These are phyloP conservation scores for Aspidiotus destructor DNA, from an alignment of 2,888 invertebrate genomes.

Conservation along the genomic window DNA sequence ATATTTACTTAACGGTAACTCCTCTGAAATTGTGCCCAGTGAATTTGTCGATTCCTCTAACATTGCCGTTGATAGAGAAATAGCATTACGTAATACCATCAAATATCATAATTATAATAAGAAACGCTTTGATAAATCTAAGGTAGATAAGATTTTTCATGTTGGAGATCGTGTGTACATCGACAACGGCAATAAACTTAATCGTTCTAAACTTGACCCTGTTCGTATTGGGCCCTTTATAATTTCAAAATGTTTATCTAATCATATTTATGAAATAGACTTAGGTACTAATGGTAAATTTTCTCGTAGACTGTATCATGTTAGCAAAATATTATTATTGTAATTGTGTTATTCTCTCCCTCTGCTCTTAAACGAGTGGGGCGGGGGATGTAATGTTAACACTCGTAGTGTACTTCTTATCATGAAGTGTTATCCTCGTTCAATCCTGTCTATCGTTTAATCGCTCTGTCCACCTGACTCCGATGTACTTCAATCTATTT, in stretches of 20 bases:
- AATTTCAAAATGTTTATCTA: slow-evolving; percentile 14
- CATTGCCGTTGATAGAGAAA: slow-evolving; percentile 2
- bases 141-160: slow-evolving; percentile 5
- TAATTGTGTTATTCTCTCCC: neutral
- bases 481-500: neutral
- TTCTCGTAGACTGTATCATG: slow-evolving; percentile 1
- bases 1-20: neutral
- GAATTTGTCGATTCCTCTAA: slow-evolving; percentile 8
- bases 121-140: slow-evolving; percentile 5
- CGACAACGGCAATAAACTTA: neutral
- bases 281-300: slow-evolving; percentile 5
- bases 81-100: neutral
- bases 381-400: slow-evolving; percentile 12
- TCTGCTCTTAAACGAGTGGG: slow-evolving; percentile 10
- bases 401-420: neutral
- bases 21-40: neutral
- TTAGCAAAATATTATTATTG: neutral
- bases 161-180: slow-evolving; percentile 6
- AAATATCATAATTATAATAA: slow-evolving; percentile 10
- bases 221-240: neutral
- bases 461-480: neutral
- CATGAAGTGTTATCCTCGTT: slow-evolving; percentile 1
- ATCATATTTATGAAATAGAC: slow-evolving; percentile 1
- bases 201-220: slow-evolving; percentile 9
- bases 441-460: neutral